Conservation (phyloP, 2,888 invertebrate genomes). For the Leistus spinibarbis region DNA sequence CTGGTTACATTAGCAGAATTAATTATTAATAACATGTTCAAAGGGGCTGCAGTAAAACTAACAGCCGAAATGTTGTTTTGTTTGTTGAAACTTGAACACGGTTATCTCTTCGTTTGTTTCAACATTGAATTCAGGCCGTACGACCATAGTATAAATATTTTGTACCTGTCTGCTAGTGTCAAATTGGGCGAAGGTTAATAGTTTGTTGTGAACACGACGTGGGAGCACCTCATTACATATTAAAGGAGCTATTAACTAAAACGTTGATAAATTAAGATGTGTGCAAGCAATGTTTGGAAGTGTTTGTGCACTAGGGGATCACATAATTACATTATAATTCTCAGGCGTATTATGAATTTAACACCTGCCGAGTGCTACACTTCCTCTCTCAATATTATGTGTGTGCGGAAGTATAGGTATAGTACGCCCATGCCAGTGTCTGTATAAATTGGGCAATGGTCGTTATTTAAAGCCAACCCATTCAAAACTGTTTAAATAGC, state of each 20-base stretch:
- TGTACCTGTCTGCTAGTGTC: not conserved
- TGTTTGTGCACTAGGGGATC: constrained; percentile 36
- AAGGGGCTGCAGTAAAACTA: too few relatives aligned
- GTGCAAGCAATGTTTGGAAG: constrained; percentile 13
- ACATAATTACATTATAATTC: constrained; percentile 39
- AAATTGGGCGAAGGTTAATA: not conserved
- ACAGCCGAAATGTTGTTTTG: too few relatives aligned
- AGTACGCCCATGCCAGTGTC: not conserved
- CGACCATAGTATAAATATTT: not conserved
- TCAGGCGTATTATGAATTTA: constrained; percentile 33
- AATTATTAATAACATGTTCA: too few relatives aligned
- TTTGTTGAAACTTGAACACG: too few relatives aligned
- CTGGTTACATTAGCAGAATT: too few relatives aligned
- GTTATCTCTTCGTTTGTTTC: not conserved
- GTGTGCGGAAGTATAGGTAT: not conserved
- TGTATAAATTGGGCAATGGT: not conserved
- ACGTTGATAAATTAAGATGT: constrained; percentile 38
- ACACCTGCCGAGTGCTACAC: constrained; percentile 20
- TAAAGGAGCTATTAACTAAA: constrained; percentile 39
- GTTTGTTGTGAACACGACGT: not conserved
- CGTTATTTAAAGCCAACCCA: not conserved
- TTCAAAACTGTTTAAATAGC: constrained; percentile 1
- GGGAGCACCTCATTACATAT: constrained; percentile 32
- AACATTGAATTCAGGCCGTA: not conserved
- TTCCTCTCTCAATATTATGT: too few relatives aligned